Percentiles rank a stretch among this genome's conserved stretches.
Conservation (phyloP, 2,797 vertebrate species). For the Silurus aristotelis region DNA sequence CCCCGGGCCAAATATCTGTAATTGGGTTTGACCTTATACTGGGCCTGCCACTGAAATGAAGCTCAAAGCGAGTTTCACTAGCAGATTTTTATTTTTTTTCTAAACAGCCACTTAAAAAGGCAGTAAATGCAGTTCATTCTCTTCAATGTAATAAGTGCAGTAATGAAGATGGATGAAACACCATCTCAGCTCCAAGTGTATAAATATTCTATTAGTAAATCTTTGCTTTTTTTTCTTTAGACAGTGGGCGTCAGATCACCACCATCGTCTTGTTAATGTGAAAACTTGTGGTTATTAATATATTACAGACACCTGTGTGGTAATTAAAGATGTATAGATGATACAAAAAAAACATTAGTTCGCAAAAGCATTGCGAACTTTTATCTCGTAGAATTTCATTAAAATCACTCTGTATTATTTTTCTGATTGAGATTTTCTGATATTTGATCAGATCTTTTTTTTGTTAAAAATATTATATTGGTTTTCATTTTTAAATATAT, state of each 20-base stretch:
- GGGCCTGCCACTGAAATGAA: conserved; percentile 51
- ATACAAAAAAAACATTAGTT: neutral
- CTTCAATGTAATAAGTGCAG: neutral
- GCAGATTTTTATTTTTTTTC: neutral
- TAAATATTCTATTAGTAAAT: conserved; percentile 17
- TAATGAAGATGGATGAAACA: conserved; percentile 18
- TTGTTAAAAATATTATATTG: neutral
- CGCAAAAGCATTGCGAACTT: neutral
- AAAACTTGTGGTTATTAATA: neutral
- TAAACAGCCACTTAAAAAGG: conserved; percentile 26
- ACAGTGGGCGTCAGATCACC: neutral
- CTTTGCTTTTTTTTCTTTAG: neutral
- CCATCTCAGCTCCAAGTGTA: neutral
- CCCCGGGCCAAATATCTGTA: conserved; percentile 57
- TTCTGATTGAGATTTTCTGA: neutral
- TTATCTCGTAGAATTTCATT: neutral
- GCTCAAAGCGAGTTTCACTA: conserved; percentile 53
- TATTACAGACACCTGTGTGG: neutral
- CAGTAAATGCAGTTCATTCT: conserved; percentile 30
- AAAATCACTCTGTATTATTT: neutral
- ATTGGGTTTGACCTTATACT: conserved; percentile 58
- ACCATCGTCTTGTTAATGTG: neutral
- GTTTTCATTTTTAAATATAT: neutral
- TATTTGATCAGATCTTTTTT: neutral
- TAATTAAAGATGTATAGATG: neutral